Evolutionary conservation across 2,113 vertebrate genomes (phyloP), one percentile per base, ranked within the genome.

Genomic region (Sceloporus undulatus): DNA sequence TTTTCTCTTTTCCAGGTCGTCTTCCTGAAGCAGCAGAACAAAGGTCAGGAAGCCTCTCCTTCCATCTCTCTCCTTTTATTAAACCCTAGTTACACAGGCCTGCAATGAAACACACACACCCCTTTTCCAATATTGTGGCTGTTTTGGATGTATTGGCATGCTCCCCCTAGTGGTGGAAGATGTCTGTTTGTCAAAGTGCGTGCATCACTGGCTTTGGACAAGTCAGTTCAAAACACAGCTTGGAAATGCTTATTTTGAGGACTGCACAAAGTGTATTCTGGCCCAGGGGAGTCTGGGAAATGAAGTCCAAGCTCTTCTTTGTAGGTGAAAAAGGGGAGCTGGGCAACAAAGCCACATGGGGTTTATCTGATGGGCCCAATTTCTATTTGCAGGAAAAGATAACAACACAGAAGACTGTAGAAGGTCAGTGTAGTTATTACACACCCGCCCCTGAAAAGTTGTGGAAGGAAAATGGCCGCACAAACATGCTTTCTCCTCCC

Each of bases 341-440:
- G 42, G 38, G 42, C 21, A 8, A 40, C 3, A 25, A 13, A 23
- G 29, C 38, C 7, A 8, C 9, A 70, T 23, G 19, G 4, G 34
- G 23, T 48, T 68, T 34, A 23, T 78, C 29, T 29, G 5, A 88
- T 84, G 42, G 9, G 40, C 9, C 14, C 23, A 4, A 54, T 83
- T 78, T 84, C 59, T 38, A 3, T 70, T 88, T 88, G 73, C 62
- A 88, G 87, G 82, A 21, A 88, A 70, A 78, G 80, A 84, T 4
- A 66, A 10, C 66, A 27, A 14, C 1, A 14, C 56, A 42, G 87
- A 88, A 34, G 23, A 84, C 81, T 88, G 81, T 74, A 88, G 40
- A 73, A 88, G 87, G 87, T 88, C 80, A 84, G 87, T 88, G 18
- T 62, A 73, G 5, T 29, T 56, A 38, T 2, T 9, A 14, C 1